phyloP scores from a whole-genome alignment of 2,113 vertebrate species.

The Calcarius ornatus region DNA sequence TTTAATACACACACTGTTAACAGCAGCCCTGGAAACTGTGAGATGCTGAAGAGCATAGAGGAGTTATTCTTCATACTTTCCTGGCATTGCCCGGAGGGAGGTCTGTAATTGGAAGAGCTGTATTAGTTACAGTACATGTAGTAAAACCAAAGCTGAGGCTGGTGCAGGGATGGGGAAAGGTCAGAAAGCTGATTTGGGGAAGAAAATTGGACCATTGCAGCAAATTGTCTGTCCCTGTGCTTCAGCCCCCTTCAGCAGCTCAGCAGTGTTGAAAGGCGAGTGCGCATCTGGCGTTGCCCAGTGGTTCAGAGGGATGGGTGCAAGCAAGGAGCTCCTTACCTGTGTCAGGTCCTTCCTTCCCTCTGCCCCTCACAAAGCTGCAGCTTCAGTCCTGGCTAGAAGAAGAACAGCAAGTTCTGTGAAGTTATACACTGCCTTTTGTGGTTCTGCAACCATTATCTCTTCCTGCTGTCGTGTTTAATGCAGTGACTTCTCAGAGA shows the following conservation, averaged over 20 bases:
- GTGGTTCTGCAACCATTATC: neutral
- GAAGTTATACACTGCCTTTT: neutral
- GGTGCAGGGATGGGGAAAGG: neutral
- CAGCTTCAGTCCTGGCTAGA: neutral
- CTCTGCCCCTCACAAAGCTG: neutral
- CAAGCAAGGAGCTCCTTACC: neutral
- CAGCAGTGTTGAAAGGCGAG: neutral
- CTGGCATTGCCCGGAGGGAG: neutral
- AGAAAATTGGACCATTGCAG: neutral
- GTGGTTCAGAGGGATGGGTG: neutral
- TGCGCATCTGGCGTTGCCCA: rapidly evolving
- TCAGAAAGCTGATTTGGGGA: neutral
- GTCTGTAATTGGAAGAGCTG: neutral
- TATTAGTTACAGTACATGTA: neutral
- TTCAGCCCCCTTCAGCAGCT: neutral
- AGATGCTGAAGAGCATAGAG: neutral
- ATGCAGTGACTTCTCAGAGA: neutral
- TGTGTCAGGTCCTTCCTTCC: neutral
- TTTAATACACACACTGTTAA: neutral
- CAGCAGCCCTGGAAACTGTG: neutral
- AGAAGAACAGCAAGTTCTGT: neutral
- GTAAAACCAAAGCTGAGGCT: neutral
- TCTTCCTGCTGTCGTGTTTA: neutral
- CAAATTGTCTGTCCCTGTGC: rapidly evolving
- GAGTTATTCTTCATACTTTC: neutral